These are phyloP conservation scores for Hirtodrosophila duncani DNA, from an alignment of 2,888 invertebrate genomes.

Conservation along the genomic window DNA sequence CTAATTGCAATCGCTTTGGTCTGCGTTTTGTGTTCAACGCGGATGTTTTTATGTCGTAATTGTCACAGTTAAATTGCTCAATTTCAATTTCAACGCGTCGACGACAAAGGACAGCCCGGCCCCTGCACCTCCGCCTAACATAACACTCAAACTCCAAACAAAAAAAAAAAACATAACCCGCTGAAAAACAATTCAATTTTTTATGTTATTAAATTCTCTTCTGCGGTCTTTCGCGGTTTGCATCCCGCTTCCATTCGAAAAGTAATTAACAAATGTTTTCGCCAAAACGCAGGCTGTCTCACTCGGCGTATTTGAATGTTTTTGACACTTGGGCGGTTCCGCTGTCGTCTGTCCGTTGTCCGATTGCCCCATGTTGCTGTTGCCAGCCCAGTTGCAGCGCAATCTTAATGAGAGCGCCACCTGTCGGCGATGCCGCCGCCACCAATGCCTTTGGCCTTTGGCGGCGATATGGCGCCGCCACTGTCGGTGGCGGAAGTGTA, in stretches of 20 bases:
- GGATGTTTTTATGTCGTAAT: conserved; percentile 24
- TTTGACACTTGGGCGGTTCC: conserved; percentile 47
- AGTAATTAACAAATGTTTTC: conserved; percentile 65
- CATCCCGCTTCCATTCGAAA: conserved; percentile 26
- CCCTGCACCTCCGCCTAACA: conserved; percentile 5
- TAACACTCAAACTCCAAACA: not conserved
- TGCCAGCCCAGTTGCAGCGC: conserved; percentile 25
- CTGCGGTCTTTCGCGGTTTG: conserved; percentile 11
- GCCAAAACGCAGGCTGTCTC: conserved; percentile 29
- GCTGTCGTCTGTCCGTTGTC: not conserved
- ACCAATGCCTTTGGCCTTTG: conserved; percentile 28
- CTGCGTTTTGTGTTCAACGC: conserved; percentile 8
- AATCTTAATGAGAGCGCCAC: conserved; percentile 65
- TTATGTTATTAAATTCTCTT: too few relatives aligned
- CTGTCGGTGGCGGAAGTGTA: conserved; percentile 40
- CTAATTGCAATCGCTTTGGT: too few relatives aligned
- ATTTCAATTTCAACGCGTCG: conserved; percentile 26
- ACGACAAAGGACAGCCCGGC: conserved; percentile 12
- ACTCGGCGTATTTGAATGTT: conserved; percentile 29
- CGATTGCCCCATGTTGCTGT: not conserved
- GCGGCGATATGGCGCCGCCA: conserved; percentile 55
- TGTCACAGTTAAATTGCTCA: conserved; percentile 44
- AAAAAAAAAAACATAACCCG: not conserved
- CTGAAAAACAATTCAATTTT: conserved; percentile 19
- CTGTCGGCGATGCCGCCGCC: conserved; percentile 35